These are phyloP conservation scores for Bombus fervidus DNA, from an alignment of 1,140 invertebrate species.

Conservation along the genomic window DNA sequence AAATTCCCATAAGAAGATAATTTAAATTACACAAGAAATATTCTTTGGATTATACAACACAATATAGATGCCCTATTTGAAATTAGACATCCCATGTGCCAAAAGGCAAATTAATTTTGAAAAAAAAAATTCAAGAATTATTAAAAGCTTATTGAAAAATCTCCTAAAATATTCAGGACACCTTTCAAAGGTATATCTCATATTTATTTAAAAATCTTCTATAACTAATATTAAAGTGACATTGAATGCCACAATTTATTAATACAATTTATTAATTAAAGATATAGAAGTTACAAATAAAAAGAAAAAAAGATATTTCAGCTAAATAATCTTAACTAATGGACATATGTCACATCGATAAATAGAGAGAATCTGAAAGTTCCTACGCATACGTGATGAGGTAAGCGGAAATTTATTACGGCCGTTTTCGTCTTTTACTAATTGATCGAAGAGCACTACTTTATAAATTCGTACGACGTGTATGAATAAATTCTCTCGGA, in stretches of 20 bases:
- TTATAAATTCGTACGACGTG: slow-evolving; percentile 1
- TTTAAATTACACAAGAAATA: no score
- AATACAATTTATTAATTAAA: neutral
- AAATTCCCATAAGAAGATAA: no score
- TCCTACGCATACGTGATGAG: neutral
- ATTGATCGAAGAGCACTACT: neutral
- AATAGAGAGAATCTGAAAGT: slow-evolving; percentile 14
- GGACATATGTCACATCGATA: no score
- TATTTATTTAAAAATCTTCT: neutral
- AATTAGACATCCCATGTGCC: no score
- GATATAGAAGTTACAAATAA: neutral
- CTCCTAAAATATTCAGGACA: neutral
- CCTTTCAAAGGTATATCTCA: neutral
- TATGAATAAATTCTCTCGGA: neutral
- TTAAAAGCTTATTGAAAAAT: neutral
- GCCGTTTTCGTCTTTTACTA: neutral
- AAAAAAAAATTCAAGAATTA: no score
- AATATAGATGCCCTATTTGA: no score
- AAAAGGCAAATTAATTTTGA: no score
- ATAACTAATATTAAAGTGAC: no score
- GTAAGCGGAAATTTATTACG: neutral
- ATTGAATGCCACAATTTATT: neutral
- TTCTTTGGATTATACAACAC: no score
- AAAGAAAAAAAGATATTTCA: neutral
- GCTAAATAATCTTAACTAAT: neutral